Evolutionary conservation across 2,797 vertebrate species (phyloP), one percentile per base, ranked within the genome.

Genomic region (Nannoperca australis): DNA sequence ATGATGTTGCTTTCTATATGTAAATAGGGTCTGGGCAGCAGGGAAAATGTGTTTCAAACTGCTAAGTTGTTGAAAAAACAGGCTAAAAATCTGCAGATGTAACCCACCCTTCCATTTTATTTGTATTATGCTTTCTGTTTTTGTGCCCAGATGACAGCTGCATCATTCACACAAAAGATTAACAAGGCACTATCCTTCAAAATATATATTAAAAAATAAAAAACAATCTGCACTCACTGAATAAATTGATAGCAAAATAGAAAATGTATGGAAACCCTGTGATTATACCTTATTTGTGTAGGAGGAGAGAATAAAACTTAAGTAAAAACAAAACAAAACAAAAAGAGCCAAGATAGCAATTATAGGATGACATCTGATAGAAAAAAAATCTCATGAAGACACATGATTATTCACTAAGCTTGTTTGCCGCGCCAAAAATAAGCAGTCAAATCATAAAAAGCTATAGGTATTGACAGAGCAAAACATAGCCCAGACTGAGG

Each of bases 401-500:
- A 59, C 51, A 47, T 63, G 73, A 85, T 84, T 88, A 85, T 86
- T 70, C 61, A 50, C 69, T 44, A 18, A 70, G 81, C 77, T 83
- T 83, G 85, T 91, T 86, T 86, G 69, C 60, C 0, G 30, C 81
- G 83, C 75, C 67, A 74, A 77, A 74, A 86, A 90, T 44, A 84
- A 88, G 77, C 85, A 83, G 79, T 77, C 71, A 71, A 85, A 83
- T 87, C 68, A 73, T 76, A 85, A 85, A 85, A 88, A 88, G 75
- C 77, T 73, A 75, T 47, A 85, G 90, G 82, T 93, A 87, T 85
- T 88, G 91, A 92, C 87, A 78, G 89, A 89, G 89, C 81, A 84
- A 85, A 90, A 89, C 81, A 87, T 22, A 82, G 84, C 79, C 63
- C 76, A 83, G 85, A 58, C 88, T 77, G 85, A 89, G 84, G 65